Conservation (phyloP, 2,888 invertebrate species). For the Calameuta pallipes region DNA sequence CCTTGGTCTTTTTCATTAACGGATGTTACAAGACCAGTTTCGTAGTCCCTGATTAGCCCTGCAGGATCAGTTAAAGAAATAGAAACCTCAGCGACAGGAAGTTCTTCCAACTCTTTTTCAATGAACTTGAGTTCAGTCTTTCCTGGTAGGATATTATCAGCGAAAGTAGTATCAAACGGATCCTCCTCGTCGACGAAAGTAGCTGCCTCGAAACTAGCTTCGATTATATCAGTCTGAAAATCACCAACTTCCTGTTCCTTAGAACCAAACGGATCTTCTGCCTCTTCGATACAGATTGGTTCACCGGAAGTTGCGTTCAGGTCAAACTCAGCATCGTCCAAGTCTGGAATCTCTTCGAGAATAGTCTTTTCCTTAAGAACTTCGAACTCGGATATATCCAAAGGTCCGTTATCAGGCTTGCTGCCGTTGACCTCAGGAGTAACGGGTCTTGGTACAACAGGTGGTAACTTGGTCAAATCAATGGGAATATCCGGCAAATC, state of each 20-base stretch:
- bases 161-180: constrained; percentile 89
- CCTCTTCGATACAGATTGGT: constrained; percentile 49
- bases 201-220: constrained; percentile 57
- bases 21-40: constrained; percentile 52
- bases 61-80: constrained; percentile 76
- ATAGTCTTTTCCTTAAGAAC: constrained; percentile 57
- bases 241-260: constrained; percentile 60
- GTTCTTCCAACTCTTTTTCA: constrained; percentile 73
- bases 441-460: constrained; percentile 50
- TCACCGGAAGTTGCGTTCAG: constrained; percentile 31
- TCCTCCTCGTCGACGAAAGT: constrained; percentile 73
- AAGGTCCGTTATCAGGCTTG: constrained; percentile 25
- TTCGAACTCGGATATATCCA: constrained; percentile 70
- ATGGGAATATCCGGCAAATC: constrained; percentile 78
- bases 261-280: constrained; percentile 67
- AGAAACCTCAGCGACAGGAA: constrained; percentile 65
- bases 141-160: constrained; percentile 78
- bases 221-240: constrained; percentile 57
- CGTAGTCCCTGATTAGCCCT: constrained; percentile 65
- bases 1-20: constrained; percentile 28
- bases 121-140: constrained; percentile 72
- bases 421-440: constrained; percentile 35
- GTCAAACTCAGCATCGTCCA: constrained; percentile 57
- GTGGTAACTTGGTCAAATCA: constrained; percentile 70
- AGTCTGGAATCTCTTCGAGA: constrained; percentile 59